Evolutionary conservation across 1,140 invertebrate genomes (phyloP).

Genomic region (Gryon sp.): DNA sequence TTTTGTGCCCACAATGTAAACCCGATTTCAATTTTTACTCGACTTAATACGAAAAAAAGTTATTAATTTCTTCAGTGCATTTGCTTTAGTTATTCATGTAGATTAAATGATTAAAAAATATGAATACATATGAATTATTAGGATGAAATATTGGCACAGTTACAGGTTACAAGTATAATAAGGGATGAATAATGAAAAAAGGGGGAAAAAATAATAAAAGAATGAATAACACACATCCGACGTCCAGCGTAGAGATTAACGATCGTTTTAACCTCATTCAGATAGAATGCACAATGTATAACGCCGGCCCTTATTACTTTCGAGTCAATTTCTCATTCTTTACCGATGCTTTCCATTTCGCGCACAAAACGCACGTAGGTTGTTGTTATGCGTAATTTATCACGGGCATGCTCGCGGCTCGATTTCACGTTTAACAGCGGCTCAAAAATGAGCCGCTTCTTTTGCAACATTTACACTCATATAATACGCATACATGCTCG

Average conservation of each 20-base stretch:
- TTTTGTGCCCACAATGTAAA: too few species aligned
- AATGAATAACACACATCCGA: constrained; percentile 22
- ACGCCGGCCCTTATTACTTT: constrained; percentile 48
- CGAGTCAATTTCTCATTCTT: constrained; percentile 48
- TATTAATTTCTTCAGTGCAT: too few species aligned
- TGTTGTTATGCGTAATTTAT: constrained; percentile 46
- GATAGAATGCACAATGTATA: constrained; percentile 31
- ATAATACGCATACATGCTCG: too few species aligned
- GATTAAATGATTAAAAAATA: too few species aligned
- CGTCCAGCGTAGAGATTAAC: constrained; percentile 28
- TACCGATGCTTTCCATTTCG: constrained; percentile 42
- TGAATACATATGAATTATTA: too few species aligned
- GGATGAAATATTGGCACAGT: too few species aligned
- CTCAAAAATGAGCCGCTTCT: constrained; percentile 33
- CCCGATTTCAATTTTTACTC: too few species aligned
- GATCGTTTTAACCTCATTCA: constrained; percentile 46
- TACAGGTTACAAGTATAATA: too few species aligned
- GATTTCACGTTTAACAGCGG: constrained; percentile 8
- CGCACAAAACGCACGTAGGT: constrained; percentile 36
- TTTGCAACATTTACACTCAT: too few species aligned
- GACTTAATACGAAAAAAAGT: too few species aligned
- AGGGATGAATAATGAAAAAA: not conserved
- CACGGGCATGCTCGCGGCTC: constrained; percentile 22
- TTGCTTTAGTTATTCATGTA: too few species aligned
- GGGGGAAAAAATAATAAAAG: constrained; percentile 7